Evolutionary conservation across 2,797 vertebrate species (phyloP), one percentile per base, ranked within the genome.

Genomic region (Helicolenus hilgendorfi): DNA sequence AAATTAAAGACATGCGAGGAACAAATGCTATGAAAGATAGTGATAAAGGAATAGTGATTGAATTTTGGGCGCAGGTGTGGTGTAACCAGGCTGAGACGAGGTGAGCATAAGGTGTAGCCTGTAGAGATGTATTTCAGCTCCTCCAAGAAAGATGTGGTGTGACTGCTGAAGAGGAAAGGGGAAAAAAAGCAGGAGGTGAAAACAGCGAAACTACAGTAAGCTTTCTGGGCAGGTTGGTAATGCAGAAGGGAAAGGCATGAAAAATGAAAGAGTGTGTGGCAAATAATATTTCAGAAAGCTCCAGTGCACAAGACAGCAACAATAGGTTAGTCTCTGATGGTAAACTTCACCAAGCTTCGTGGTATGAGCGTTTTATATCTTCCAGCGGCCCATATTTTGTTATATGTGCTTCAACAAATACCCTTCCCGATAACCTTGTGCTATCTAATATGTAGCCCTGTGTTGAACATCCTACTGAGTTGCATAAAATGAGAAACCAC

Each of bases 221-320:
- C 76, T 77, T 79, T n/a, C 56, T 33, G 76, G 55, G 81, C 71
- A 81, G 33, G 69, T 56, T 86, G 72, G 71, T 69, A 62, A 81
- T 80, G 73, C 67, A 62, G 69, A 76, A 63, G 31, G 70, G 24
- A 88, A 81, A 86, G 24, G 56, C 72, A 60, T 76, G 87, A 77
- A 81, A 92, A 94, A 94, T 87, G 67, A 83, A 84, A 84, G 62
- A 53, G 65, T 79, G 72, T 67, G 14, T 85, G 45, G 71, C 60
- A 84, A 91, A 89, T 88, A 62, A 90, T 94, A 84, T 94, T 93
- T 90, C 86, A 90, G 33, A 77, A 77, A 76, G 74, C 81, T 76
- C 72, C 70, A 35, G 33, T 79, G 85, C 81, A 83, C 63, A 56
- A 77, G 64, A 84, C 87, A 53, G 72, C 87, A 79, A 90, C 83